These are phyloP conservation scores for Bos indicus DNA, from an alignment of 2,113 vertebrate genomes.

Conservation along the genomic window DNA sequence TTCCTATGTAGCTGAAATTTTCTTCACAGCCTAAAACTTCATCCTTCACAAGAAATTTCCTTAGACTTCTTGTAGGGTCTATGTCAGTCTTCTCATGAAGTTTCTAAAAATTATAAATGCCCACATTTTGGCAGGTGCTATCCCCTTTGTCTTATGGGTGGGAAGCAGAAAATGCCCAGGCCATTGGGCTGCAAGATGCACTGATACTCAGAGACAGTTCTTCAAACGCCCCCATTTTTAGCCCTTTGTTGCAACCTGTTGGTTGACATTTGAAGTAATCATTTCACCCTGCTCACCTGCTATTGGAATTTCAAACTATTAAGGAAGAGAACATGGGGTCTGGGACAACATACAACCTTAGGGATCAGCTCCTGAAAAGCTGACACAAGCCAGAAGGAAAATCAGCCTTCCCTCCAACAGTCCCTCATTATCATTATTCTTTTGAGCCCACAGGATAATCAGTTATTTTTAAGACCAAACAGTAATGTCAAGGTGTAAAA, in stretches of 20 bases:
- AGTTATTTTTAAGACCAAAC: not conserved
- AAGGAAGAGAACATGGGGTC: not conserved
- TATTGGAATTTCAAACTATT: not conserved
- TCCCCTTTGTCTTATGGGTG: not conserved
- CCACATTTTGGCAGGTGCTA: not conserved
- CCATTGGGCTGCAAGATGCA: fast-evolving
- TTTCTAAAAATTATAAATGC: not conserved
- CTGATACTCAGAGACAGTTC: not conserved
- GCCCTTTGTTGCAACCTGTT: not conserved
- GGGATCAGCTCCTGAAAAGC: not conserved
- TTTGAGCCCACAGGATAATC: not conserved
- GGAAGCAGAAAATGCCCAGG: not conserved
- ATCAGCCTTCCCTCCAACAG: not conserved
- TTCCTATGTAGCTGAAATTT: not conserved
- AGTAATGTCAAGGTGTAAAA: not conserved
- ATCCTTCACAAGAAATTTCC: not conserved
- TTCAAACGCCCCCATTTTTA: not conserved
- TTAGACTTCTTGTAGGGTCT: not conserved
- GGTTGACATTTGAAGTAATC: not conserved
- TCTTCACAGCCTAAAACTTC: not conserved
- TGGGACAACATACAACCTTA: not conserved
- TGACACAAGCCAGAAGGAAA: not conserved
- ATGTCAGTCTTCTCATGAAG: not conserved
- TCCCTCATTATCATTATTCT: not conserved
- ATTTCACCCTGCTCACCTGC: not conserved